phyloP scores from a whole-genome alignment of 2,888 invertebrate genomes.

The Chymomyza caudatula region DNA sequence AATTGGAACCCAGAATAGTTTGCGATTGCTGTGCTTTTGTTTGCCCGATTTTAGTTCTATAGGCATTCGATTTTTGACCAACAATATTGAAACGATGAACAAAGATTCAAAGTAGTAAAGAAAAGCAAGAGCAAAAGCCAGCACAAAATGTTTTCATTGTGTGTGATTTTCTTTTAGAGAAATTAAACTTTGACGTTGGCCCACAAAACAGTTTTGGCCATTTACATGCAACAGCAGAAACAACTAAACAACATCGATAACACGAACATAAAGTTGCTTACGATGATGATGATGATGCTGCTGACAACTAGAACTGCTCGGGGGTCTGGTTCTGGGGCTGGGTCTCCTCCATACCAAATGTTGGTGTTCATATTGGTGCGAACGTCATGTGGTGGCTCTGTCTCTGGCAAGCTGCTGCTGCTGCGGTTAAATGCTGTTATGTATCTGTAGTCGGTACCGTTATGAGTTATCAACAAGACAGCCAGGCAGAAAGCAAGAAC shows the following conservation, averaged over 20 bases:
- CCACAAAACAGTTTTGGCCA: not conserved
- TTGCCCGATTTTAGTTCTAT: not conserved
- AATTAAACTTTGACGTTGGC: constrained; percentile 4
- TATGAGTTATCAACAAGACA: not conserved
- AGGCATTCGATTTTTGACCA: not conserved
- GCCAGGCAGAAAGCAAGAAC: not conserved
- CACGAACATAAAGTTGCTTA: not conserved
- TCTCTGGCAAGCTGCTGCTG: not conserved
- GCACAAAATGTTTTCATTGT: constrained; percentile 2
- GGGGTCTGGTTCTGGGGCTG: not conserved
- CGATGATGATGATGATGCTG: not conserved
- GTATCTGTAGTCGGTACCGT: not conserved
- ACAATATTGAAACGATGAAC: not conserved
- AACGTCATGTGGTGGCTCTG: not conserved
- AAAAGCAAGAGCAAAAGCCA: too few relatives aligned
- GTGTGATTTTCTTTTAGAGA: not conserved
- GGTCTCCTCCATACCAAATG: not conserved
- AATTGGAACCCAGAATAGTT: not conserved
- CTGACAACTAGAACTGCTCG: not conserved
- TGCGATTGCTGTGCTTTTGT: not conserved
- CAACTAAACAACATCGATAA: not conserved
- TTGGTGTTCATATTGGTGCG: not conserved
- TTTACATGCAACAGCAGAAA: not conserved
- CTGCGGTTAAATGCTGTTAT: constrained; percentile 3
- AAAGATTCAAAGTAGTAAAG: too few relatives aligned